Evolutionary conservation across 1,140 invertebrate species (phyloP), one percentile per base, ranked within the genome.

Genomic region (Drosophila grimshawi): DNA sequence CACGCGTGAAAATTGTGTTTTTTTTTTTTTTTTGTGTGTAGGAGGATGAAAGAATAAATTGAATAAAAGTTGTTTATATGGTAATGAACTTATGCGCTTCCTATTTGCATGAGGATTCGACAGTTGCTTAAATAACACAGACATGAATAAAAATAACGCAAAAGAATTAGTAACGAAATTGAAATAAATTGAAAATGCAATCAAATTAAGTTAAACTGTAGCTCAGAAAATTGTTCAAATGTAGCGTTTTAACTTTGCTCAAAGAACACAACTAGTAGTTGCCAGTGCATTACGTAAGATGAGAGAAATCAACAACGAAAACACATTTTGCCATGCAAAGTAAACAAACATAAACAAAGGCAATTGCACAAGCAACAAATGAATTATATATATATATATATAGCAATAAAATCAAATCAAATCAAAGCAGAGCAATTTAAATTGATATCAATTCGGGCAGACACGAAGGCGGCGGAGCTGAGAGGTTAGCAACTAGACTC

Each of bases 401-500:
- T 63, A 49, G 10, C 48, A 61, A 43, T 35, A 56, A 74, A 64
- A 67, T 57, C 59, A 71, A 80, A 67, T 67, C 67, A 74, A 74
- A 78, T 63, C 60, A 78, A 74, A 66, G 65, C 51, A 65, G 49
- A 69, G 6, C 51, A 43, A 56, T 41, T 39, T 35, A 63, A 88
- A 88, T 86, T 82, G 68, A 86, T 88, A 88, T 83, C 76, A 86
- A 86, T 83, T 83, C 11, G 74, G 72, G 41, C 41, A 55, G 45
- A 30, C 33, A 49, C 33, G 37, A 49, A 29, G 2, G 32, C 8
- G n/a, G 27, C 32, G 35, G 11, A 8, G 10, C 41, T 43, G 19
- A 19, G 19, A 19, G 19, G 19, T 67, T 76, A 63, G 59, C 53
- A 39, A 56, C 57, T 59, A 35, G 35, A 57, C 45, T 53, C 30